Base-by-base conservation (phyloP, 2,888 invertebrate species). In the Torymus texanus region DNA sequence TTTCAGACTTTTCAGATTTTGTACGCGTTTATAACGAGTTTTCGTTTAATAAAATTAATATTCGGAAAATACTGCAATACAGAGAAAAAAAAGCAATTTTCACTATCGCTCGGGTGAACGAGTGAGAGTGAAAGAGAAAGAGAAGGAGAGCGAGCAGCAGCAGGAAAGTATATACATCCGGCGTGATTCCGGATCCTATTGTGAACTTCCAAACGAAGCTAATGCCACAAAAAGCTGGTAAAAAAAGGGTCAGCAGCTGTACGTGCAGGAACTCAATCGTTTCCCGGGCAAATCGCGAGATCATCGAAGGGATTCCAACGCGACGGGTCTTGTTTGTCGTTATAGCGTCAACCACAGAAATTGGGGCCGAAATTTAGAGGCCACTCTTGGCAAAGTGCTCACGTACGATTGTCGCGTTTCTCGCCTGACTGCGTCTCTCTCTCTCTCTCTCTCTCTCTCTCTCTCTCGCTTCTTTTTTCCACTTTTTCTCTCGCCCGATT, bases 351-450 rank as follows among this genome's bases (percentile, higher is more conserved):
- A 56, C 21, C 59, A 62, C 73, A 68, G 62, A 73, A 78, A 73
- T 78, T 78, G 78, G 50, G 41, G 63, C 41, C 51, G 29, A 59
- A 78, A 72, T 78, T 78, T 78, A 78, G 73, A 78, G 50, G 73
- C 29, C 68, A 78, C 56, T 73, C 62, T 68, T 68, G 55, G 78
- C 56, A 67, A 78, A 73, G 67, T 73, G 56, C 62, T 56, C 73
- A 53, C 50, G 67, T 67, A 62, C 67, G 58, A 70, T 62, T 70
- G 63, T 24, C 61, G 61, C 70, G 66, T 78, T 75, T 82, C 77
- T 62, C 73, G 75, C 72, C 78, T 65, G n/a, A 53, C 14, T 18
- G 18, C 16, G 24, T 21, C 53, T 18, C 72, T 53, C 12, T 56
- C 71, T n/a, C 53, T 18, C 72, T 21, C 11, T 62, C 72, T n/a